A percentile compares a stretch with the other conserved stretches of the same genome.
Conservation (phyloP, 2,797 vertebrate genomes). For the Netta rufina region DNA sequence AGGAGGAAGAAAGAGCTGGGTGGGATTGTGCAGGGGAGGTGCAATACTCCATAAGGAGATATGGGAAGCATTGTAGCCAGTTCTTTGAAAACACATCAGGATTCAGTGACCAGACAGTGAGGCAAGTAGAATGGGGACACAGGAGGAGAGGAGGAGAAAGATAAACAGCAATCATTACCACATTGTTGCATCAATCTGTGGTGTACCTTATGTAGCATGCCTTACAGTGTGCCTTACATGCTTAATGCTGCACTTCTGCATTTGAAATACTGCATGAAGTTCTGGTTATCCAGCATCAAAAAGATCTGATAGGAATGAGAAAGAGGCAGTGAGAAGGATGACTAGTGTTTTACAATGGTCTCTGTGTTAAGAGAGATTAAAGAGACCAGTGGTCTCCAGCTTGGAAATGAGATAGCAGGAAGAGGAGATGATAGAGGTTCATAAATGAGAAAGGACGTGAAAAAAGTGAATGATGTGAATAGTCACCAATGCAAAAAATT, state of each 20-base stretch:
- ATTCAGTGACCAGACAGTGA: background rate
- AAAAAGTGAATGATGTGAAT: conserved; percentile 24
- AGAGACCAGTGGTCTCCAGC: background rate
- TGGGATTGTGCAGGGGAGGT: background rate
- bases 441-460: conserved; percentile 40
- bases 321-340: background rate
- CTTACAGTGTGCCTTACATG: background rate
- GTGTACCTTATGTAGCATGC: background rate
- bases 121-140: background rate
- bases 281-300: background rate
- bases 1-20: background rate
- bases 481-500: conserved; percentile 19
- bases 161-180: background rate
- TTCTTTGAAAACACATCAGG: background rate
- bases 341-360: conserved; percentile 22
- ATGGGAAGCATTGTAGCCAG: background rate
- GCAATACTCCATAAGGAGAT: background rate
- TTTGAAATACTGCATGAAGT: background rate
- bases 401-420: conserved; percentile 13
- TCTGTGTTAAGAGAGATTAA: conserved; percentile 43
- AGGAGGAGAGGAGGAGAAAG: background rate
- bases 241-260: background rate
- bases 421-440: conserved; percentile 25
- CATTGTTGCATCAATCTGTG: background rate
- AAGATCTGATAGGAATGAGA: background rate